Evolutionary conservation across 1,140 invertebrate genomes (phyloP).

Genomic region (Rhagoletis zephyria): DNA sequence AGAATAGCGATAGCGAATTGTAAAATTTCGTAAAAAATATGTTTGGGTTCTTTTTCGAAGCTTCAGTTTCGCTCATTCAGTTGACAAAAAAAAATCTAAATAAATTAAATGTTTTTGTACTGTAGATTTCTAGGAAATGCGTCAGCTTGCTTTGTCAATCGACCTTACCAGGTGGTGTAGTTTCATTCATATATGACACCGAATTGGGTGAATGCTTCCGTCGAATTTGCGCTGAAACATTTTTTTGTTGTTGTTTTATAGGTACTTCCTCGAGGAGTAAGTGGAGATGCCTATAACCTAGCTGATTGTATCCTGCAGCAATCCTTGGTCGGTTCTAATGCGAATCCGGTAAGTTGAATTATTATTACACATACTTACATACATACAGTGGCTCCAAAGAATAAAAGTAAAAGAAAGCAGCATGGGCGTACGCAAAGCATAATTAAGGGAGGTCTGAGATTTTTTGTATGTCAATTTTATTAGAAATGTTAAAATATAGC

Average conservation of each 20-base stretch:
- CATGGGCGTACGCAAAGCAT: too few relatives aligned
- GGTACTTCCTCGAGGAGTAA: conserved; percentile 87
- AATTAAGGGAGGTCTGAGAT: too few relatives aligned
- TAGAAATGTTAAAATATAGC: too few relatives aligned
- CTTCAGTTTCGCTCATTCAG: conserved; percentile 22
- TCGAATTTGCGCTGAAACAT: too few relatives aligned
- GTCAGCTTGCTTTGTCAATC: conserved; percentile 34
- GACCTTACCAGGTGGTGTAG: not conserved
- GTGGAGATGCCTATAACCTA: conserved; percentile 91
- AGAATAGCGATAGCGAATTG: not conserved
- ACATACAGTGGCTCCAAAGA: too few relatives aligned
- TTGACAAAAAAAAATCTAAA: conserved; percentile 35
- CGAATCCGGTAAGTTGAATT: conserved; percentile 77
- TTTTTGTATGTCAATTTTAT: too few relatives aligned
- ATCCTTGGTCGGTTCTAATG: conserved; percentile 90
- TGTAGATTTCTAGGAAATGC: not conserved
- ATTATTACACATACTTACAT: too few relatives aligned
- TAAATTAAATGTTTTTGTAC: conserved; percentile 9
- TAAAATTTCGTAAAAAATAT: conserved; percentile 51
- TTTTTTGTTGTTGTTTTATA: conserved; percentile 59
- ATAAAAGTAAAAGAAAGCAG: too few relatives aligned
- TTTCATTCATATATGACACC: not conserved
- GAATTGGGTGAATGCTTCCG: not conserved
- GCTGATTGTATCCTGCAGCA: conserved; percentile 94
- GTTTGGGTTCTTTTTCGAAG: conserved; percentile 10